These are phyloP conservation scores for Myiagra hebetior DNA, from an alignment of 2,113 vertebrate species.

Conservation along the genomic window DNA sequence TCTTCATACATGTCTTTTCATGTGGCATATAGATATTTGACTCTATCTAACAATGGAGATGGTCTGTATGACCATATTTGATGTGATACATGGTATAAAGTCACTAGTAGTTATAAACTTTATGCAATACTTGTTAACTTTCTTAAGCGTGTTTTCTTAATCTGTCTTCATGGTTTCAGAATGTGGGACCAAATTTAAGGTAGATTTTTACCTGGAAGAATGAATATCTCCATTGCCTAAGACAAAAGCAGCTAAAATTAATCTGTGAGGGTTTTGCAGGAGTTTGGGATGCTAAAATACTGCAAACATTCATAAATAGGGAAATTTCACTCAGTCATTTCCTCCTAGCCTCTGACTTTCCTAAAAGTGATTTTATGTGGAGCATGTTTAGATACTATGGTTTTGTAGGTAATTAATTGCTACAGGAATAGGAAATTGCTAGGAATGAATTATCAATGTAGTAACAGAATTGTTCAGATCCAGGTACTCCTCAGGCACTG, in stretches of 20 bases:
- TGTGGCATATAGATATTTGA: not conserved
- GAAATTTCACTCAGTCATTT: not conserved
- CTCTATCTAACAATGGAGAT: not conserved
- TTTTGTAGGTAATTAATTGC: slow-evolving; percentile 4
- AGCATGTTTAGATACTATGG: not conserved
- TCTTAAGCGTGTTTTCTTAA: not conserved
- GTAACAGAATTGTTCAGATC: not conserved
- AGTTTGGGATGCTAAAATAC: not conserved
- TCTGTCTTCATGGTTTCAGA: not conserved
- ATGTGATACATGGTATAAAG: not conserved
- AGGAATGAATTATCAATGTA: not conserved
- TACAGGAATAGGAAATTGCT: too few species aligned
- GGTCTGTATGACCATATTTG: not conserved
- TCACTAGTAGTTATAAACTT: not conserved
- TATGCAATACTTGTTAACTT: not conserved
- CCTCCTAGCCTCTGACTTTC: not conserved
- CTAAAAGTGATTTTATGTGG: not conserved
- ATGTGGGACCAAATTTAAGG: not conserved
- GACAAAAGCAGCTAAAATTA: not conserved
- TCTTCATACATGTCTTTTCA: not conserved
- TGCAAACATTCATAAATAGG: not conserved
- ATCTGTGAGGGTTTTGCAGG: not conserved
- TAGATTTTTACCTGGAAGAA: not conserved
- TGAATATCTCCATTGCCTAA: not conserved
- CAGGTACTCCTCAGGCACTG: not conserved